Conservation (phyloP, 1,140 invertebrate species). For the Euschistus heros region DNA sequence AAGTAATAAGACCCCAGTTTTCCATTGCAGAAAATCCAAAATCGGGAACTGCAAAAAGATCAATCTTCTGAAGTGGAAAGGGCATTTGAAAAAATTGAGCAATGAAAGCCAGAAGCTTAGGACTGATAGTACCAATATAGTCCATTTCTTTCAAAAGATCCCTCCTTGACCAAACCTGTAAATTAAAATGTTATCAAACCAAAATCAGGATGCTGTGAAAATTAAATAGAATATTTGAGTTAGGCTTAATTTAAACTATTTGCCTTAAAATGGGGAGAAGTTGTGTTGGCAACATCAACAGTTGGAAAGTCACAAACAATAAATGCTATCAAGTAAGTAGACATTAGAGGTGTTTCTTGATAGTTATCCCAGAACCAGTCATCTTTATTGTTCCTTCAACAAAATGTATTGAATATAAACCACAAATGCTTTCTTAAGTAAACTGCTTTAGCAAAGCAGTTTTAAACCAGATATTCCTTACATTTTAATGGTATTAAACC, state of each 20-base stretch:
- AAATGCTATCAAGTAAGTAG: constrained; percentile 63
- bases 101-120: constrained; percentile 64
- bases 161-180: constrained; percentile 62
- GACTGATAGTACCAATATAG: constrained; percentile 67
- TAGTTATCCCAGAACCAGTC: constrained; percentile 42
- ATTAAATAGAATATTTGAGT: neutral
- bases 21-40: constrained; percentile 79
- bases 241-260: neutral
- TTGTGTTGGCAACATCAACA: constrained; percentile 44
- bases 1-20: constrained; percentile 60
- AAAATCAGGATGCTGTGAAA: neutral
- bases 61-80: constrained; percentile 50
- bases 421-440: neutral
- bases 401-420: neutral
- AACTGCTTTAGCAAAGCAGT: neutral
- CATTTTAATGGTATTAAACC: constrained; percentile 5
- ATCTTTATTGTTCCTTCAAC: neutral
- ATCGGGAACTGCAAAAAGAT: constrained; percentile 59
- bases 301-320: constrained; percentile 51
- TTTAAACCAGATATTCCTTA: constrained; percentile 24
- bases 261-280: constrained; percentile 59
- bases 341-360: constrained; percentile 53
- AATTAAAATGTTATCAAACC: neutral
- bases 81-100: constrained; percentile 74
- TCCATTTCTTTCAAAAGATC: constrained; percentile 68